Conservation (phyloP, 2,888 invertebrate species). For the Thumatha senex region DNA sequence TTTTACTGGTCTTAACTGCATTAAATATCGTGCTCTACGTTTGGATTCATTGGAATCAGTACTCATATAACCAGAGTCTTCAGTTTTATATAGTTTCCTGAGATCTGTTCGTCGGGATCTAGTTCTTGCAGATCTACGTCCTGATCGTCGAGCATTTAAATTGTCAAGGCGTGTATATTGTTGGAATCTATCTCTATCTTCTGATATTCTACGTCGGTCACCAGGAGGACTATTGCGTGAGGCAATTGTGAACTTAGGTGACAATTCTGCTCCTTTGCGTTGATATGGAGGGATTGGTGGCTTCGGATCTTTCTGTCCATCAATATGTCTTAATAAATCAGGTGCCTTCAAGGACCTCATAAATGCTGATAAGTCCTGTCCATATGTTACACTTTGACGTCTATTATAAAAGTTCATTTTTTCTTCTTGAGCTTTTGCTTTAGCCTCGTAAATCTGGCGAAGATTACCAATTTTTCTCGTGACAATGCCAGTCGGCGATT, state of each 20-base stretch:
- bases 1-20: conserved; percentile 68
- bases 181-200: conserved; percentile 68
- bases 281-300: conserved; percentile 75
- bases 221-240: conserved; percentile 61
- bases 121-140: conserved; percentile 67
- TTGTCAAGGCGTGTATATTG: conserved; percentile 62
- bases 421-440: conserved; percentile 72
- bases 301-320: conserved; percentile 57
- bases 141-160: conserved; percentile 64
- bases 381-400: conserved; percentile 66
- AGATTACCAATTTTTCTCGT: conserved; percentile 87
- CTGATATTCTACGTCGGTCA: conserved; percentile 59
- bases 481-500: conserved; percentile 63
- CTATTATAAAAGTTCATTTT: conserved; percentile 60
- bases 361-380: conserved; percentile 60
- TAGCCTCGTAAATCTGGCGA: conserved; percentile 91
- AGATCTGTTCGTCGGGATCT: conserved; percentile 69
- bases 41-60: conserved; percentile 89
- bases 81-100: conserved; percentile 73
- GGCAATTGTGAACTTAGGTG: conserved; percentile 52
- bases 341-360: conserved; percentile 59
- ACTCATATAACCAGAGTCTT: conserved; percentile 94
- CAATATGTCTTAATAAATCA: conserved; percentile 63
- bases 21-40: conserved; percentile 71
- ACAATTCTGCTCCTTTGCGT: conserved; percentile 54